A percentile compares a stretch with the other conserved stretches of the same genome.
phyloP scores from a whole-genome alignment of 2,797 vertebrate species.

The Gymnocypris eckloni region DNA sequence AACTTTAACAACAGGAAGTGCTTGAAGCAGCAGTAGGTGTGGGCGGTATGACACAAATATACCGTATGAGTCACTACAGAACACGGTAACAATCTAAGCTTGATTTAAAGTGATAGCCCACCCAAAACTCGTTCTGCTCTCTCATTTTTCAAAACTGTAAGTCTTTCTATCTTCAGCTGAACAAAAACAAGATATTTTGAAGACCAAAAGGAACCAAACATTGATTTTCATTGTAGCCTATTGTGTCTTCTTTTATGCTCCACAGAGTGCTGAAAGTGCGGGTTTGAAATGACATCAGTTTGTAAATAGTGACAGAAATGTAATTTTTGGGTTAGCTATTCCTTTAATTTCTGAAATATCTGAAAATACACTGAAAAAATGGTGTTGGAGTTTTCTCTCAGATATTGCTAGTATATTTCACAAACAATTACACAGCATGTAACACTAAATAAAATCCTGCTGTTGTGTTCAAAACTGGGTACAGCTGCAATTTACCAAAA shows the following conservation, averaged over 20 bases:
- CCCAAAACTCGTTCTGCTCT: neutral
- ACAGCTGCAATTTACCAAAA: neutral
- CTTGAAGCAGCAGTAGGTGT: neutral
- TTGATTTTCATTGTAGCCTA: neutral
- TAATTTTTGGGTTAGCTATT: neutral
- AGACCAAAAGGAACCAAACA: neutral
- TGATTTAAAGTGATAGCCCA: neutral
- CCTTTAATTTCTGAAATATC: no score
- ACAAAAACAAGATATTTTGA: neutral
- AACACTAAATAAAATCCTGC: neutral
- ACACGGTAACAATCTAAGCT: neutral
- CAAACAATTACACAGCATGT: neutral
- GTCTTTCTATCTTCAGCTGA: neutral
- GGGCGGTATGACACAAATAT: neutral
- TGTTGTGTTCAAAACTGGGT: neutral
- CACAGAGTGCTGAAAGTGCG: neutral
- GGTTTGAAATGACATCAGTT: neutral
- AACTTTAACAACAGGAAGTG: constrained; percentile 36
- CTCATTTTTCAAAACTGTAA: neutral
- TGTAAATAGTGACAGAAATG: neutral
- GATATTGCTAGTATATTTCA: neutral
- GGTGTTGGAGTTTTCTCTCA: neutral
- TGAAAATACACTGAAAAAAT: neutral
- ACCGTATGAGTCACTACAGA: neutral
- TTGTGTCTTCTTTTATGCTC: neutral